Evolutionary conservation across 2,888 invertebrate genomes (phyloP), one percentile per base, ranked within the genome.

Genomic region (Pyrocoelia pectoralis): DNA sequence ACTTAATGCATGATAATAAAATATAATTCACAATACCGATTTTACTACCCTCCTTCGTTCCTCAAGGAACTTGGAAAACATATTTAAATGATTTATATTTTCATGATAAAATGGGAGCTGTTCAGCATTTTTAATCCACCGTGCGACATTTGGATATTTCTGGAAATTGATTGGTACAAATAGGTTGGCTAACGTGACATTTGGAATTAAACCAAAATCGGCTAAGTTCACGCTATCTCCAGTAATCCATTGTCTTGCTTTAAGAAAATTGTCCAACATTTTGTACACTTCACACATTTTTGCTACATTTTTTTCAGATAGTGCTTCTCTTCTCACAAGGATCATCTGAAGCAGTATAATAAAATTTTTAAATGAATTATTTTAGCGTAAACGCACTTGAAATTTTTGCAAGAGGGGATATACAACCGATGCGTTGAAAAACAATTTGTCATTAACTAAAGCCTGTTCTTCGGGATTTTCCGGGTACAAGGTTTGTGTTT

Each of bases 161-260:
- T 77, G 77, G 1, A 79, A 70, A 24, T 79, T 72, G 12, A 82
- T 68, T 1, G 83, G 83, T 4, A 84, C 53, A 14, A 86, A 65
- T 12, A 81, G 66, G 24, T 24, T 3, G 12, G 83, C 69, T 0
- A 85, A 83, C n/a, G 81, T 82, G 8, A 85, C 70, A 1, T 85
- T 84, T 1, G 83, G 67, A 29, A 76, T 65, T 15, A 74, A 68
- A 57, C 73, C 71, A 5, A 78, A 65, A 63, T 80, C 80, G 8
- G 79, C 78, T 15, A 80, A 72, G 0, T 78, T 76, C 46, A 78
- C 54, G 2, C 72, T 70, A 33, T 75, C 72, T 3, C 77, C 79
- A 40, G 74, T 73, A 10, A 77, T 57, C 72, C 75, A 79, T 8
- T 58, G 48, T 0, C 55, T 65, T 33, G 46, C 68, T 15, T 73